phyloP scores from a whole-genome alignment of 1,140 invertebrate species.

The Pomacea maculata region DNA sequence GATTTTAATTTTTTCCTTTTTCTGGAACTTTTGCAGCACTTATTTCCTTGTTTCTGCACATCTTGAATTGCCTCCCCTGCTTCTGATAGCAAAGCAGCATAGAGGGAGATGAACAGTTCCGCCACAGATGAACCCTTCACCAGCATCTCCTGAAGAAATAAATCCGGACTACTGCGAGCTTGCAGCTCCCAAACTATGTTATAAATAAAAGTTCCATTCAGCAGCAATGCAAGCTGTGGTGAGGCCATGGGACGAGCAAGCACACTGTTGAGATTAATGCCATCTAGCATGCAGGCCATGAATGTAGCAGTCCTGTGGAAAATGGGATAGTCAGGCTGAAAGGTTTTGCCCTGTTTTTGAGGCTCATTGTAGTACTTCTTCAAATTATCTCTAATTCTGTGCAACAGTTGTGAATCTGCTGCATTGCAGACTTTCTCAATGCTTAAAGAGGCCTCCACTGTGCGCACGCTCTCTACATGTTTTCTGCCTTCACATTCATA shows the following conservation, averaged over 20 bases:
- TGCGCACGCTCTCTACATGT: neutral
- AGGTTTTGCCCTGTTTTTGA: constrained; percentile 38
- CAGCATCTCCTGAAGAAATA: constrained; percentile 45
- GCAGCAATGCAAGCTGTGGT: constrained; percentile 36
- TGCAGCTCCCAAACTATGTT: constrained; percentile 47
- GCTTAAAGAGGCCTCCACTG: constrained; percentile 1
- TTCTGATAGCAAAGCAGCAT: constrained; percentile 16
- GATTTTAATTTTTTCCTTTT: constrained; percentile 12
- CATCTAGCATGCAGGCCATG: constrained; percentile 48
- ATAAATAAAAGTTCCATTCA: constrained; percentile 57
- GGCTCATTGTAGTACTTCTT: constrained; percentile 36
- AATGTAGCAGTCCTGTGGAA: constrained; percentile 58
- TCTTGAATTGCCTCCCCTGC: constrained; percentile 3
- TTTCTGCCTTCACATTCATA: neutral
- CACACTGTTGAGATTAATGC: constrained; percentile 50
- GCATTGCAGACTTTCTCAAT: constrained; percentile 5
- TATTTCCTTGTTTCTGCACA: neutral
- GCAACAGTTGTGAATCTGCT: neutral
- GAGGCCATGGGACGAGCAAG: constrained; percentile 42
- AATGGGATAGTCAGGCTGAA: constrained; percentile 37
- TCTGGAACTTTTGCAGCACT: constrained; percentile 18
- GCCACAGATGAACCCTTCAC: constrained; percentile 33
- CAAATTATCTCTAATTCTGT: constrained; percentile 36
- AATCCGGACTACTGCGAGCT: constrained; percentile 37
- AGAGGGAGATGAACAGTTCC: constrained; percentile 25